These are phyloP conservation scores for Sparidentex hasta DNA, from an alignment of 2,797 vertebrate genomes.

Conservation along the genomic window DNA sequence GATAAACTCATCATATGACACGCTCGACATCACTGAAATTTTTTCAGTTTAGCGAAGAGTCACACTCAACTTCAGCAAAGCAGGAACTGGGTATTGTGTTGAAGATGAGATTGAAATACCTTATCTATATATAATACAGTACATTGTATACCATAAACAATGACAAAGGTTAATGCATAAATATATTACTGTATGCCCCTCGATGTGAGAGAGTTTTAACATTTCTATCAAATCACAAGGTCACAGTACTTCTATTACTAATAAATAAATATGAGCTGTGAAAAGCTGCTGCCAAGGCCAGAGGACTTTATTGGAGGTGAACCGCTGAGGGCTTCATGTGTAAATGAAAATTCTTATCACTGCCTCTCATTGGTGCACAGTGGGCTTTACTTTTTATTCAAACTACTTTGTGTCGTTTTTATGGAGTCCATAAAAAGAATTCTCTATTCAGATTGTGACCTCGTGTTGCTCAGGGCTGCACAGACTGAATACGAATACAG, in stretches of 20 bases:
- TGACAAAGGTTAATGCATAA: background rate
- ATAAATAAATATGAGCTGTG: constrained; percentile 28
- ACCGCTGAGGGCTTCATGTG: constrained; percentile 25
- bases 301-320: constrained; percentile 27
- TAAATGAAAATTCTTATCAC: constrained; percentile 49
- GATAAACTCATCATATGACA: background rate
- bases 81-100: too few species aligned
- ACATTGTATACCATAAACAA: background rate
- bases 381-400: constrained; percentile 49
- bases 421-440: constrained; percentile 44
- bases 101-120: background rate
- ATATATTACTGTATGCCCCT: background rate
- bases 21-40: background rate
- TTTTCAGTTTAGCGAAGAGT: constrained; percentile 5
- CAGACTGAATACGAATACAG: constrained; percentile 37
- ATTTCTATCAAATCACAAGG: background rate
- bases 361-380: constrained; percentile 22
- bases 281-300: constrained; percentile 30
- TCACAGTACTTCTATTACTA: background rate
- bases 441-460: constrained; percentile 54
- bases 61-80: background rate
- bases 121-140: too few species aligned
- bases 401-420: constrained; percentile 47
- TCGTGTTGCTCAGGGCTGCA: constrained; percentile 10
- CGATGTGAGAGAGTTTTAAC: background rate